Evolutionary conservation across 2,797 vertebrate species (phyloP), one percentile per base, ranked within the genome.

Genomic region (Platalea minor): DNA sequence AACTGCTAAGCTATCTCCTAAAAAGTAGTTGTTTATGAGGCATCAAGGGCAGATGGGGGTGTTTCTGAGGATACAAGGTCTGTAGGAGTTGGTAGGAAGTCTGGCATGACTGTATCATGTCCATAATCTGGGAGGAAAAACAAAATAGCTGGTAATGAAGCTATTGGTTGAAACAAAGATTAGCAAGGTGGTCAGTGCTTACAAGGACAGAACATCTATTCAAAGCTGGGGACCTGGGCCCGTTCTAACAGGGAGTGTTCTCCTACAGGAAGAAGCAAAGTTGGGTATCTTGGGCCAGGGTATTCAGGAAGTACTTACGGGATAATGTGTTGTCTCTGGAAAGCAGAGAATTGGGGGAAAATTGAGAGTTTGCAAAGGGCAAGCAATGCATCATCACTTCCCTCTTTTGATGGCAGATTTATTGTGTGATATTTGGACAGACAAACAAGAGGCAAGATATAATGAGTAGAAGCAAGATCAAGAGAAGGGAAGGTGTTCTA

Each of bases 21-120:
- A 76, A 86, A 82, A 67, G 39, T 15, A 64, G 37, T 35, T 91
- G 65, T 86, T 96, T 88, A 91, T 94, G 83, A 96, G 57, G n/a
- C 77, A 94, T 65, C 83, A 95, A 92, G 94, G 85, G 64, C 84
- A 93, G 63, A 37, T 17, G 35, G 45, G 64, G 57, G 43, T 70
- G 72, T 85, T 85, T 85, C 68, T 50, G 75, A n/a, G 82, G 37
- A 94, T 72, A 57, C 9, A 26, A 75, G 51, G 68, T 75, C 87
- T 43, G 85, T 80, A 88, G 81, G 72, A 95, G 75, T 57, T 23
- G 19, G 20, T 79, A 35, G 64, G 72, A 93, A 92, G 54, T 37
- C 67, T 87, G 63, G 68, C 51, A 21, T 89, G 75, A 68, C 74
- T 46, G 33, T 84, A 13, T 57, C 37, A 51, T 70, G 20, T 59